Conservation (phyloP, 64 coral and sea anemone genomes). For the Dendronephthya gigantea region DNA sequence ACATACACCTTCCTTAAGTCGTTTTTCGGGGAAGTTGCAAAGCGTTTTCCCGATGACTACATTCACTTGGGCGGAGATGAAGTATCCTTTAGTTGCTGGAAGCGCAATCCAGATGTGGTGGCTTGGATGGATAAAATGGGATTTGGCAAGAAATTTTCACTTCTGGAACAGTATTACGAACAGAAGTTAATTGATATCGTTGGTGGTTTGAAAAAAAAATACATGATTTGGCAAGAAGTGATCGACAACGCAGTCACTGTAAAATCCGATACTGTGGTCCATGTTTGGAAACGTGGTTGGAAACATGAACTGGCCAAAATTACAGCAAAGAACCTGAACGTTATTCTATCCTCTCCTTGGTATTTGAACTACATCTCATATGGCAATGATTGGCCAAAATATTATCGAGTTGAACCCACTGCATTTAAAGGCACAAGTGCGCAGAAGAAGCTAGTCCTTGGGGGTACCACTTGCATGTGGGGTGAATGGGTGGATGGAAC, state of each 20-base stretch:
- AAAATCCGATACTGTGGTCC: conserved; percentile 73
- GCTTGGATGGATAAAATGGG: conserved; percentile 71
- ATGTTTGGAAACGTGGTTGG: conserved; percentile 89
- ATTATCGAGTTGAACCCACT: conserved; percentile 56
- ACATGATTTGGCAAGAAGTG: conserved; percentile 97
- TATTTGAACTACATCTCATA: conserved; percentile 91
- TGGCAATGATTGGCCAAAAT: conserved; percentile 61
- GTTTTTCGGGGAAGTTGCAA: conserved; percentile 69
- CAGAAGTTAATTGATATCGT: conserved; percentile 78
- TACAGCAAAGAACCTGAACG: conserved; percentile 50
- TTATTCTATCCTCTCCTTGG: conserved; percentile 80
- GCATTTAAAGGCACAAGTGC: conserved; percentile 51
- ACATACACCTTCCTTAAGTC: conserved; percentile 66
- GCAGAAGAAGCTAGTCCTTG: conserved; percentile 74
- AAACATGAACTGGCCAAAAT: conserved; percentile 63
- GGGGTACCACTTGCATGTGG: conserved; percentile 95
- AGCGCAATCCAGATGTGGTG: conserved; percentile 68
- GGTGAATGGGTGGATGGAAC: conserved; percentile 89
- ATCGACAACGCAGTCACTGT: conserved; percentile 80
- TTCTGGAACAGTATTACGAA: conserved; percentile 93
- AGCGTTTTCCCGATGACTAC: conserved; percentile 71
- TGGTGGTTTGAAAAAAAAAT: conserved; percentile 44
- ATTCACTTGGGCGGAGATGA: conserved; percentile 91
- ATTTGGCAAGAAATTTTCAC: conserved; percentile 64
- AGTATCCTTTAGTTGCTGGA: conserved; percentile 75